Conservation (phyloP, 2,113 vertebrate species). For the Nipponia nippon region DNA sequence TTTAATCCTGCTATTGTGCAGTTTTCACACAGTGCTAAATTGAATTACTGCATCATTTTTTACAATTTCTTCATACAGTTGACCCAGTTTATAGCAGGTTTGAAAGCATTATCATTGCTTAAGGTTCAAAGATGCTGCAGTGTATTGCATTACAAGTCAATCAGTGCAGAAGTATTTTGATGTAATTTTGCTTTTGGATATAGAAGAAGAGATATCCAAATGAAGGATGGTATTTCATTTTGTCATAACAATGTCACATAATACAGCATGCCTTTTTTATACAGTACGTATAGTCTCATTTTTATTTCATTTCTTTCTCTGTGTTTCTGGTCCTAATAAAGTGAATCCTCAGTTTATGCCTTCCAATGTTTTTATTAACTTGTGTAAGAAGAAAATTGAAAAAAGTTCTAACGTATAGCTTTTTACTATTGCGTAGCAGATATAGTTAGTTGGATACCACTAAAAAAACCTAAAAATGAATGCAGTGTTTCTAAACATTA, state of each 20-base stretch:
- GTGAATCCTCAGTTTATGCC: not conserved
- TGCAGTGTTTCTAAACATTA: not conserved
- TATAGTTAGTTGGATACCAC: not conserved
- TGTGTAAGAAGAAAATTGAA: not conserved
- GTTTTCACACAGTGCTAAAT: slow-evolving; percentile 56
- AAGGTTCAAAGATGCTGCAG: slow-evolving; percentile 47
- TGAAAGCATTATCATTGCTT: slow-evolving; percentile 55
- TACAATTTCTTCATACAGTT: slow-evolving; percentile 25
- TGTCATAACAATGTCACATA: not conserved
- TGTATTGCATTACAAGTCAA: slow-evolving; percentile 56
- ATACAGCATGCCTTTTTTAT: not conserved
- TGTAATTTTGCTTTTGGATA: slow-evolving; percentile 56
- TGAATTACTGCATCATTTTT: slow-evolving; percentile 65
- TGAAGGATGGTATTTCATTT: slow-evolving; percentile 27
- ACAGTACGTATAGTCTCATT: not conserved
- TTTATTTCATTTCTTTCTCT: not conserved
- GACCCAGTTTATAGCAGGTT: slow-evolving; percentile 64
- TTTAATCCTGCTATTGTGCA: slow-evolving; percentile 59
- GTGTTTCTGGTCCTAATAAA: not conserved
- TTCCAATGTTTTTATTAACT: not conserved
- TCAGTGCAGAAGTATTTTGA: slow-evolving; percentile 40
- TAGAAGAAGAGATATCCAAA: not conserved
- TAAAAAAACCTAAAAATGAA: not conserved
- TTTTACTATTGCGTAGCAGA: not conserved
- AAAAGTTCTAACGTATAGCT: not conserved